Evolutionary conservation across 35 echinoderm and acorn worm genomes (phyloP), one percentile per base, ranked within the genome.

Genomic region (Apostichopus japonicus): DNA sequence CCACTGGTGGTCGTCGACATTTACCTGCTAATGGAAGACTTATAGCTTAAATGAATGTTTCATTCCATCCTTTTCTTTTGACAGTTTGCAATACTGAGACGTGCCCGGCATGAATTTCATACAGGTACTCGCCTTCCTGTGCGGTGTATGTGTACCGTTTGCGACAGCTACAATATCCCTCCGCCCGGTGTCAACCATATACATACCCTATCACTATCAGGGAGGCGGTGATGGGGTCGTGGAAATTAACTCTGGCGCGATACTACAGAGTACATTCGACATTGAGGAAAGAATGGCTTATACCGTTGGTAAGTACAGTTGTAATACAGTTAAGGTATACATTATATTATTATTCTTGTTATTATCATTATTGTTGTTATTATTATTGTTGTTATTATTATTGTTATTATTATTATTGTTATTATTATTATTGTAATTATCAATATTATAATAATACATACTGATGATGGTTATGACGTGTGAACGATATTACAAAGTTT

Each of bases 161-260:
- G 22, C 54, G 6, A 13, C 53, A 4, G 72, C 72, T 17, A 79
- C 71, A 17, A 77, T 91, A 91, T 79, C 90, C 19, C 90, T 91
- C 73, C 90, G 90, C 54, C 90, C 90, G 0, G 71, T 91, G 54
- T 91, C 90, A 22, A 59, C 76, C 23, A 78, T 91, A 17, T 90
- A 90, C 53, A 90, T 90, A 73, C 88, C 88, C 4, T 90, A 90
- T 70, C 88, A 77, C 77, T 90, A 90, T 58, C 88, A 90, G 77
- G 72, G 67, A 78, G 70, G 88, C 6, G 88, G 67, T 15, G 88
- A 90, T 90, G 88, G 88, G 17, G 88, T 90, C 53, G 19, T 90
- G 23, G 88, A 90, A 77, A 56, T 77, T 5, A 55, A 75, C 27
- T 90, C 88, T 15, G 88, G 88, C 22, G 88, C 88, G 14, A 70